Conservation (phyloP, 2,888 invertebrate genomes). For the Charanyca ferruginea region DNA sequence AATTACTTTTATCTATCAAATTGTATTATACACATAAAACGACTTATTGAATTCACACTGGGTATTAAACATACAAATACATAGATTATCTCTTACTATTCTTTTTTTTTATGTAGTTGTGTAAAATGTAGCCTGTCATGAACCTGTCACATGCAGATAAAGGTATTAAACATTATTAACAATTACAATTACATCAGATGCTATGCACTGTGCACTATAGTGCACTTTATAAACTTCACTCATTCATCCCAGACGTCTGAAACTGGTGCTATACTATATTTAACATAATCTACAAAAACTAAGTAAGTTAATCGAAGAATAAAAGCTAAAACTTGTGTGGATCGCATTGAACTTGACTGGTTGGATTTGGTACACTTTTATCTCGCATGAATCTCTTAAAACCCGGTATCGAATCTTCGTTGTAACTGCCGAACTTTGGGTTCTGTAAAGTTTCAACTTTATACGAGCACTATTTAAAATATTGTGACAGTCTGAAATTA, state of each 20-base stretch:
- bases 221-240: constrained; percentile 27
- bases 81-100: not conserved
- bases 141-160: not conserved
- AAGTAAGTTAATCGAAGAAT: constrained; percentile 34
- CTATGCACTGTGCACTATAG: not conserved
- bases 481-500: constrained; percentile 10
- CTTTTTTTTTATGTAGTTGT: no score
- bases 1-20: constrained; percentile 18
- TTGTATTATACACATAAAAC: not conserved
- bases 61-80: no score
- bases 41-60: not conserved
- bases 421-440: constrained; percentile 40
- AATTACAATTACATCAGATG: constrained; percentile 11
- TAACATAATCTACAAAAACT: constrained; percentile 11
- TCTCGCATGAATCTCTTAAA: constrained; percentile 47
- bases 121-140: not conserved
- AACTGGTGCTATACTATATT: constrained; percentile 11
- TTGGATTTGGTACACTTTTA: constrained; percentile 49
- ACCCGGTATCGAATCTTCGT: constrained; percentile 39
- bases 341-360: constrained; percentile 27
- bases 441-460: constrained; percentile 11
- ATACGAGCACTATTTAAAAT: constrained; percentile 18
- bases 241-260: constrained; percentile 18
- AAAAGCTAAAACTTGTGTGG: constrained; percentile 31
- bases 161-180: not conserved